Base-by-base conservation (phyloP, 2,113 vertebrate species). In the Pandion haliaetus region DNA sequence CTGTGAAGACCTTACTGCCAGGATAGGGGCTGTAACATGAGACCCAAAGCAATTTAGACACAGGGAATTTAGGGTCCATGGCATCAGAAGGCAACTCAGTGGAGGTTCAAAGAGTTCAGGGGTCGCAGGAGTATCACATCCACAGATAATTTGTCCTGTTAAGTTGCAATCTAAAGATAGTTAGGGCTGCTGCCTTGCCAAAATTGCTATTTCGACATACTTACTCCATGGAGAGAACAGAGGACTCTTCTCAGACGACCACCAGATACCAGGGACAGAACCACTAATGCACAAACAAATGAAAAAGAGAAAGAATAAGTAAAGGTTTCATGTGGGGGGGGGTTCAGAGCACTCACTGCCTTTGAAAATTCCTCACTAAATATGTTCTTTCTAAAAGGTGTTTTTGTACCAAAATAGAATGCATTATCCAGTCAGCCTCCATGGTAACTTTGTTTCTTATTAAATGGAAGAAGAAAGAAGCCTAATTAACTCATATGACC, bases 371-470 rank as follows among this genome's bases (percentile, higher is more conserved):
- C 55, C 70, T 96, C 63, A 79, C 77, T 87, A 94, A 93, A 85
- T 87, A 82, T 76, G 65, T 94, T 93, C 72, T 76, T 97, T 95
- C 88, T 93, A 90, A 86, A 96, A 95, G 87, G 61, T 93, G 47
- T 54, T 96, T 98, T 95, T 94, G 55, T 88, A 93, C 93, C 81
- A 88, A 97, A 97, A 87, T 93, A 91, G 97, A 97, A 97, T 95
- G 73, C 90, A 96, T 95, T 97, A 95, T 91, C 89, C 66, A 87
- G 73, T 90, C 80, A 91, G 93, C 98, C 91, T 95, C 98, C 97
- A 98, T 98, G 96, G 97, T 65, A 98, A 98, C 97, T 98, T 95
- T 98, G 94, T 96, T 98, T 97, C 93, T 98, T 98, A 96, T 97
- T 97, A 97, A 98, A 98, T 87, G 81, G 55, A 90, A 95, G 81